Evolutionary conservation across 2,888 invertebrate genomes (phyloP).

Genomic region (Liposcelis brunnea): DNA sequence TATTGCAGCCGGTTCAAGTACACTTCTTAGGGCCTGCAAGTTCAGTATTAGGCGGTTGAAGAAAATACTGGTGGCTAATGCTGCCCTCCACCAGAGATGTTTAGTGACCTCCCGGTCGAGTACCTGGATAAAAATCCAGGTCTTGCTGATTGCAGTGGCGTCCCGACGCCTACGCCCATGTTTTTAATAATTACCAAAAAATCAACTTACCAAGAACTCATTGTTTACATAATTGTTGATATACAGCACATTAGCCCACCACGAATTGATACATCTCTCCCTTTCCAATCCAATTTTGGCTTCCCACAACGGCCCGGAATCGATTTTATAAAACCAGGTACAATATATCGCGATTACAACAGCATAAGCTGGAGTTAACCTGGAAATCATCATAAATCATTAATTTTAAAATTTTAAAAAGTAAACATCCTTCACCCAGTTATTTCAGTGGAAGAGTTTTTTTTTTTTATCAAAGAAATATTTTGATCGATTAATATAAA

Average conservation of each 20-base stretch:
- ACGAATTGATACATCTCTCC: slow-evolving; percentile 43
- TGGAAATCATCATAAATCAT: slow-evolving; percentile 22
- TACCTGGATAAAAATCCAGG: too few relatives aligned
- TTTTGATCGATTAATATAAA: too few relatives aligned
- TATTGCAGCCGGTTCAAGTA: too few relatives aligned
- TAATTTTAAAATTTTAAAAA: not conserved
- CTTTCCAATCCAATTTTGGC: slow-evolving; percentile 31
- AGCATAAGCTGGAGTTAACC: slow-evolving; percentile 56
- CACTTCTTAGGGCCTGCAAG: too few relatives aligned
- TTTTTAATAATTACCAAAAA: too few relatives aligned
- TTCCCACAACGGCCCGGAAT: slow-evolving; percentile 59
- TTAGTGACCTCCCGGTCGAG: too few relatives aligned
- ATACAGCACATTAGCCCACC: slow-evolving; percentile 60
- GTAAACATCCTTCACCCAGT: not conserved
- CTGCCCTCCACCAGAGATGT: slow-evolving; percentile 5
- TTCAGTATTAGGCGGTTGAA: too few relatives aligned
- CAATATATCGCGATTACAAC: slow-evolving; percentile 54
- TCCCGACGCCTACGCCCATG: too few relatives aligned
- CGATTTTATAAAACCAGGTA: slow-evolving; percentile 49
- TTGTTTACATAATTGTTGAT: slow-evolving; percentile 54
- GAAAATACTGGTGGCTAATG: slow-evolving; percentile 12
- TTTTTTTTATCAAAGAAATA: not conserved
- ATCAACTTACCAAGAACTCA: slow-evolving; percentile 37
- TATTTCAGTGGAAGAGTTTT: not conserved
- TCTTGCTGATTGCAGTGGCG: too few relatives aligned